A percentile compares a stretch with the other conserved stretches of the same genome.
Conservation (phyloP, 2,113 vertebrate species). For the Spermophilus dauricus region DNA sequence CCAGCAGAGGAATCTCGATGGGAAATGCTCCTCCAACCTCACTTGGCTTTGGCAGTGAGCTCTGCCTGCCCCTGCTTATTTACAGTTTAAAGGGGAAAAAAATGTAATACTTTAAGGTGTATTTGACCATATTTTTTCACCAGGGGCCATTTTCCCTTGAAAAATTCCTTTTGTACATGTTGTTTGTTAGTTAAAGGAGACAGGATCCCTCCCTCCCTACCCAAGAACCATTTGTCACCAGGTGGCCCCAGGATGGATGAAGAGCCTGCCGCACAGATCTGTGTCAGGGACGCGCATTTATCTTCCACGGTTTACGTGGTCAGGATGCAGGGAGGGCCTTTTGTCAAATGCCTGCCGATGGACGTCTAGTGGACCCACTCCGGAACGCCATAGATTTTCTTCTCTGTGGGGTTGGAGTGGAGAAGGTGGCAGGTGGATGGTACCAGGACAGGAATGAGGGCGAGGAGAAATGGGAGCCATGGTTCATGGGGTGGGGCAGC, state of each 20-base stretch:
- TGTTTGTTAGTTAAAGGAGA: background rate
- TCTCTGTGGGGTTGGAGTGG: background rate
- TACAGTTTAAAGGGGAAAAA: background rate
- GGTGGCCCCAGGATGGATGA: background rate
- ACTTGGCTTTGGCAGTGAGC: background rate
- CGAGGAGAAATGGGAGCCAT: background rate
- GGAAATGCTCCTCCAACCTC: background rate
- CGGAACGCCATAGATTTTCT: background rate
- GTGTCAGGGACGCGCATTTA: rapidly evolving
- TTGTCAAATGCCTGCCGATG: rapidly evolving
- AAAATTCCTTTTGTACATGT: background rate
- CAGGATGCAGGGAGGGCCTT: background rate
- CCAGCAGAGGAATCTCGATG: background rate
- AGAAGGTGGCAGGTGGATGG: background rate
- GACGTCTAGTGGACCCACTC: background rate
- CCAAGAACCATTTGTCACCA: background rate
- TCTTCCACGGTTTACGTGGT: background rate
- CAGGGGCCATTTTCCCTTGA: background rate
- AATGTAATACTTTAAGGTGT: background rate
- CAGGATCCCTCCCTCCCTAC: background rate
- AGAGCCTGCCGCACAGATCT: rapidly evolving
- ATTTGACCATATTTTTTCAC: background rate
- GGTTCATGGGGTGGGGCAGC: rapidly evolving
- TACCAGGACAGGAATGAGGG: background rate
- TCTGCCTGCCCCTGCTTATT: background rate